Percentiles rank a stretch among this genome's conserved stretches.
These are phyloP conservation scores for Cynopterus brachyotis DNA, from an alignment of 2,113 vertebrate species.

Conservation along the genomic window DNA sequence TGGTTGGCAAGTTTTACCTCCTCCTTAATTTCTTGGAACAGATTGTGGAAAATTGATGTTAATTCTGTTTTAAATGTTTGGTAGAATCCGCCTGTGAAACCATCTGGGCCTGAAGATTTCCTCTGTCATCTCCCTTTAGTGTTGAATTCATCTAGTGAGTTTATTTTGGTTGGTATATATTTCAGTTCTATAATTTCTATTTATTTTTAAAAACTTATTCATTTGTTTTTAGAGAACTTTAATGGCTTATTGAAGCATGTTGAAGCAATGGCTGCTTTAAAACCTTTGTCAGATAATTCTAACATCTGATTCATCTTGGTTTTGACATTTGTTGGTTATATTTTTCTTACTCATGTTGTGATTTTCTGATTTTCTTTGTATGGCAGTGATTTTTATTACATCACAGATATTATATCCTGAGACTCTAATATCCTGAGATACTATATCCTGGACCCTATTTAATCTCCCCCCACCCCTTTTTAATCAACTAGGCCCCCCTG, in stretches of 20 bases:
- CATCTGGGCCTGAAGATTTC: neutral
- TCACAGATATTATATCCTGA: neutral
- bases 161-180: neutral
- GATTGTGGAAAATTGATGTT: neutral
- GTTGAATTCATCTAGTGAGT: neutral
- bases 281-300: neutral
- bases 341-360: neutral
- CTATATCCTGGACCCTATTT: neutral
- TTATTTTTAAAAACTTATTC: neutral
- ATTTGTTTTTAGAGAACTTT: constrained; percentile 18
- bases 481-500: neutral
- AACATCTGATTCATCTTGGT: neutral
- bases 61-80: neutral
- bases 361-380: neutral
- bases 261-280: neutral
- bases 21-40: neutral
- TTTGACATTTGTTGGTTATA: neutral
- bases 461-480: neutral
- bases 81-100: neutral
- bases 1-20: neutral
- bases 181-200: neutral
- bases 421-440: neutral
- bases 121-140: neutral
- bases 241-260: neutral
- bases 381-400: neutral